A percentile compares a stretch with the other conserved stretches of the same genome.
Evolutionary conservation across 2,888 invertebrate genomes (phyloP).

Genomic region (Eutolmus rufibarbis): DNA sequence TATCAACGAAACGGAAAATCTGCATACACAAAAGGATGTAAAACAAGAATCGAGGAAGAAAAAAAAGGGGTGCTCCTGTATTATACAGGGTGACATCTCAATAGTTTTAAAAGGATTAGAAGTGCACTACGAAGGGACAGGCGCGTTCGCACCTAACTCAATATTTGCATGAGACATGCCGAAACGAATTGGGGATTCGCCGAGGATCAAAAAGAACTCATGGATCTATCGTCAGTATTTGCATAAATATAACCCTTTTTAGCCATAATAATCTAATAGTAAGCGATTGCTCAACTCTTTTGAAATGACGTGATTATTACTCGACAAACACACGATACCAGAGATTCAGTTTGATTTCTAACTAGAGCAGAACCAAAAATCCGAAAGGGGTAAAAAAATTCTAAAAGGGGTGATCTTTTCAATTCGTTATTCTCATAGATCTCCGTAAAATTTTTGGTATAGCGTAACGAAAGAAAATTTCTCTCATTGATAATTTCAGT

Average conservation of each 20-base stretch:
- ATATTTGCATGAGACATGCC: slow-evolving; percentile 40
- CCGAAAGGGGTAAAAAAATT: neutral
- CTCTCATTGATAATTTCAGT: neutral
- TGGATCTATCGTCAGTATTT: neutral
- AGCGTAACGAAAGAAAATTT: neutral
- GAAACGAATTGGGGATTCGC: slow-evolving; percentile 12
- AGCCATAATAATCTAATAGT: neutral
- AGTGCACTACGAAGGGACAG: neutral
- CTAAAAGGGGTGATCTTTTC: slow-evolving; percentile 3
- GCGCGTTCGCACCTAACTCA: slow-evolving; percentile 33
- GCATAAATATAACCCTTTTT: neutral
- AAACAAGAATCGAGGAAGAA: neutral
- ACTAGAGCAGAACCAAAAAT: neutral
- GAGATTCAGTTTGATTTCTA: neutral
- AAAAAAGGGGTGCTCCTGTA: slow-evolving; percentile 26
- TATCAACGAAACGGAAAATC: slow-evolving; percentile 39
- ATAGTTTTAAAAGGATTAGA: slow-evolving; percentile 36
- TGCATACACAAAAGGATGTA: slow-evolving; percentile 38
- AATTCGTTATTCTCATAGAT: slow-evolving; percentile 5
- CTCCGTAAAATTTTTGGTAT: neutral
- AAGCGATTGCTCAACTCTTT: neutral
- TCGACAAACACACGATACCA: neutral
- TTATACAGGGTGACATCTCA: slow-evolving; percentile 33
- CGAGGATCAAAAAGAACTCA: neutral
- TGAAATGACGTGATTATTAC: slow-evolving; percentile 11